Base-by-base conservation (phyloP, 2,797 vertebrate genomes). In the Diceros bicornis region DNA sequence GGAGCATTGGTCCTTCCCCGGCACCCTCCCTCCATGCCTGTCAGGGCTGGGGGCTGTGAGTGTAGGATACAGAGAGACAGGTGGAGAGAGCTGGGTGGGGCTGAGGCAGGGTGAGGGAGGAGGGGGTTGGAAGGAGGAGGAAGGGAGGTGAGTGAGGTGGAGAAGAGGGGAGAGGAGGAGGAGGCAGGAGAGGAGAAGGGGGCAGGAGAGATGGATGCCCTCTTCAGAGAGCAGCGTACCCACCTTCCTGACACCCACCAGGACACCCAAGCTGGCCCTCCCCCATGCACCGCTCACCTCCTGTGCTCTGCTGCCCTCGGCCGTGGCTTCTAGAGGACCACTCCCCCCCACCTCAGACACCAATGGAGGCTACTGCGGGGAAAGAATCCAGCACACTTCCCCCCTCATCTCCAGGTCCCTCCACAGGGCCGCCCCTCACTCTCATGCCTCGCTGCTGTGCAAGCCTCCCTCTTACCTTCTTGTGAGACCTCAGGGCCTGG, bases 391-490 rank as follows among this genome's bases (percentile, higher is more conserved):
- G 37, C 59, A n/a, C 27, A n/a, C 44, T 11, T 1, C 14, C 18
- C 18, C 47, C 52, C 77, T 61, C 9, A 47, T 1, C 10, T 64
- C 89, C 4, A 3, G 75, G 16, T 62, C 81, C 32, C 79, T 23
- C 61, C 13, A 4, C 6, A 5, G 32, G 50, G 17, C 77, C 61
- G 1, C 0, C 68, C 47, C 32, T 68, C 50, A 57, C 27, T 69
- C 41, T 52, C 69, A 84, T 69, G 61, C 69, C 61, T 66, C 1
- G 1, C 27, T 55, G 52, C 66, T 9, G 2, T 8, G 4, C 0
- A 3, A 47, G 11, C 78, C 81, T 50, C 83, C 69, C 44, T 50
- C 94, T 96, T 94, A 97, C 95, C 98, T 97, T 96, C 47, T 41
- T 85, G 25, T 44, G 61, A 7, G 84, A 37, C 81, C 95, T 88